Percentiles rank a stretch among this genome's conserved stretches.
Conservation (phyloP, 1,140 invertebrate genomes). For the Oryctes rhinoceros region DNA sequence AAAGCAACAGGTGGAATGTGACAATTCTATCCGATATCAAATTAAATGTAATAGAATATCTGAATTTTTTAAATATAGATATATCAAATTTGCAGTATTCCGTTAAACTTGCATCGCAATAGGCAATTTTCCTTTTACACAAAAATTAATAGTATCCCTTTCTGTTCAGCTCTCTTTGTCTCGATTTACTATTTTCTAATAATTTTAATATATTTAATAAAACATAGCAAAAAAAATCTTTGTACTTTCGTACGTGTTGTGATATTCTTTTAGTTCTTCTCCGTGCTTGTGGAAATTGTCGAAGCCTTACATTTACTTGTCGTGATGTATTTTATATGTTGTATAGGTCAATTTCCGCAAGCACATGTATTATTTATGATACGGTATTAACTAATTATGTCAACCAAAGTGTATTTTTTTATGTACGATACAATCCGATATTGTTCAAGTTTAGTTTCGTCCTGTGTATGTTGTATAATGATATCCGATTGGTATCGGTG, state of each 20-base stretch:
- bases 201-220: slow-evolving; percentile 5
- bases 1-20: no score
- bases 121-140: no score
- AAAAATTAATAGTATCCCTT: no score
- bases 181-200: slow-evolving; percentile 6
- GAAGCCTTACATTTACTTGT: not conserved
- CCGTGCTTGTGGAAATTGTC: not conserved
- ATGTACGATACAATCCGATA: slow-evolving; percentile 7
- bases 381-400: slow-evolving; percentile 20
- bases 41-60: no score
- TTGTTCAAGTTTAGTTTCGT: not conserved
- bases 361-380: slow-evolving; percentile 18
- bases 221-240: slow-evolving; percentile 15
- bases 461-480: not conserved
- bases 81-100: no score
- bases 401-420: slow-evolving; percentile 36
- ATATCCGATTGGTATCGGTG: not conserved
- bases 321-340: not conserved
- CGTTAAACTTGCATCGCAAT: no score
- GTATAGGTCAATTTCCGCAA: not conserved
- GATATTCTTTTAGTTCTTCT: slow-evolving; percentile 29
- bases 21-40: no score
- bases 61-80: no score
- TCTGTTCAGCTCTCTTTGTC: not conserved
- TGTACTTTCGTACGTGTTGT: slow-evolving; percentile 32